Evolutionary conservation across 2,797 vertebrate genomes (phyloP).

Genomic region (Glyptemys insculpta): DNA sequence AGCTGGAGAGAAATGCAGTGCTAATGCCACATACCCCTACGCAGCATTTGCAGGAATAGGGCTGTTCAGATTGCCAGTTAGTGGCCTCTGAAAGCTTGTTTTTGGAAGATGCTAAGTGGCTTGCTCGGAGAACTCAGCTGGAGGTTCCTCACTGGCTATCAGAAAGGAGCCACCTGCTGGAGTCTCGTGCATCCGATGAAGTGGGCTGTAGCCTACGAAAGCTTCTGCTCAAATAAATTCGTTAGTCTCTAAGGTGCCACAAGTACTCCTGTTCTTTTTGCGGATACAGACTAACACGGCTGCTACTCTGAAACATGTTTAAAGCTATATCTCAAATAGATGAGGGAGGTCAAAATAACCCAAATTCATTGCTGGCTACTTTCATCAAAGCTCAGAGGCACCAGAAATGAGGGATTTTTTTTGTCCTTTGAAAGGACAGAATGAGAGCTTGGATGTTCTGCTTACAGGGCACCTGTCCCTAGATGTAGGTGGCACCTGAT

Average conservation of each 20-base stretch:
- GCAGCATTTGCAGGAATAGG: not conserved
- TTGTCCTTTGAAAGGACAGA: not conserved
- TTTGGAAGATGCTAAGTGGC: constrained; percentile 18
- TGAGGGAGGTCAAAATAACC: not conserved
- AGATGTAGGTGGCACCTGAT: not conserved
- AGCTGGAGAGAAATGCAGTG: not conserved
- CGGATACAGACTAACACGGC: too few relatives aligned
- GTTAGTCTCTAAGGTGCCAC: too few relatives aligned
- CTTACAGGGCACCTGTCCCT: not conserved
- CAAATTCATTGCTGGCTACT: not conserved
- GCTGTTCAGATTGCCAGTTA: not conserved
- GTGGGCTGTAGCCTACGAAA: too few relatives aligned
- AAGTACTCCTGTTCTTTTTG: too few relatives aligned
- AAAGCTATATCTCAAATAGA: not conserved
- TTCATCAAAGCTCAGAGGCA: not conserved
- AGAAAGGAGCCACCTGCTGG: constrained; percentile 21
- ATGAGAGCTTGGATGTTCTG: not conserved
- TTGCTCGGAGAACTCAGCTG: not conserved
- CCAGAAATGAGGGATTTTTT: not conserved
- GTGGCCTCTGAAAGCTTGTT: not conserved
- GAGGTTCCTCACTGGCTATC: constrained; percentile 11
- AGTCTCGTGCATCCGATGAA: not conserved
- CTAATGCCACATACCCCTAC: not conserved
- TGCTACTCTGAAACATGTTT: not conserved
- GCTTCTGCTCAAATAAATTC: too few relatives aligned